phyloP scores from a whole-genome alignment of 2,113 vertebrate genomes.

The Hippopotamus amphibius region DNA sequence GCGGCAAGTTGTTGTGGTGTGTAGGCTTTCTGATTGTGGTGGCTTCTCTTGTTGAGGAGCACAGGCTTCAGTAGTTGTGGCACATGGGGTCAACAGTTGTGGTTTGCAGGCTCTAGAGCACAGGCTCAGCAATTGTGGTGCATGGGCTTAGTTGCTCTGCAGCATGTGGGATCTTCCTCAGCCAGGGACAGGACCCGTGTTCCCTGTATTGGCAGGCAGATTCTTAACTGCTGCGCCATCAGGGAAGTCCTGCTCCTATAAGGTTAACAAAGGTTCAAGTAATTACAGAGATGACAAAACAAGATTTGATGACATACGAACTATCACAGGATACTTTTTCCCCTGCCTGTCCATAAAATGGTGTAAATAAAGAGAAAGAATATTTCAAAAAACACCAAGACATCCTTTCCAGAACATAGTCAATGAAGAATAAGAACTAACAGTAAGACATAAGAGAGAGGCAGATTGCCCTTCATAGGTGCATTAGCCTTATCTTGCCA shows the following conservation, averaged over 20 bases:
- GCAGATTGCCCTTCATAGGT: not conserved
- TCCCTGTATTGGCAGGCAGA: no score
- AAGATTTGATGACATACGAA: not conserved
- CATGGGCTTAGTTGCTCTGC: no score
- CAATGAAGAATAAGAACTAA: not conserved
- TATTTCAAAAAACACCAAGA: slow-evolving; percentile 9
- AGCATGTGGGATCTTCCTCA: no score
- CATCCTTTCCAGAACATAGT: not conserved
- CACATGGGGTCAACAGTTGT: no score
- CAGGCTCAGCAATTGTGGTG: no score
- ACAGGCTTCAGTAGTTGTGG: no score
- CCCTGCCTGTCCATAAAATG: not conserved
- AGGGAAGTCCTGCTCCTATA: not conserved
- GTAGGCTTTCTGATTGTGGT: no score
- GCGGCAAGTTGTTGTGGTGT: no score
- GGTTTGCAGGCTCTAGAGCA: no score
- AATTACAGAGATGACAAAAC: not conserved
- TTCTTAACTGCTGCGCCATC: no score
- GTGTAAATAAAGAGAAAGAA: slow-evolving; percentile 14
- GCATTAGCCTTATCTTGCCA: not conserved
- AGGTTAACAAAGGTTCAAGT: not conserved
- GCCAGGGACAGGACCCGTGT: no score
- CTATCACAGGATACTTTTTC: not conserved
- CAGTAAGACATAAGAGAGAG: not conserved
- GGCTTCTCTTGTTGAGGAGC: no score